Base-by-base conservation (phyloP, 2,888 invertebrate species). In the Synergus gifuensis region DNA sequence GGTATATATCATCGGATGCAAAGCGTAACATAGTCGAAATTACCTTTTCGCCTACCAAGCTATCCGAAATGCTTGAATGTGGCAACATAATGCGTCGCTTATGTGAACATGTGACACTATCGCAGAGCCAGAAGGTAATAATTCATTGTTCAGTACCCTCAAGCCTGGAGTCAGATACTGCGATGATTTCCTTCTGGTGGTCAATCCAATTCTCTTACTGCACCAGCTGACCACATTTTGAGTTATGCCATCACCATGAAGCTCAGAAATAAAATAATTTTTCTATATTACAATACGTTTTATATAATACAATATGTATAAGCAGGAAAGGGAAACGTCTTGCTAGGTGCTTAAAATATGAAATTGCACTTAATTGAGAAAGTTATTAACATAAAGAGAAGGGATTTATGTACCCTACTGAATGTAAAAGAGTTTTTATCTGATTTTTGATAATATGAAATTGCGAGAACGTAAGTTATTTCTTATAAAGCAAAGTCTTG, bases 111-210 rank as follows among this genome's bases (percentile, higher is more conserved):
- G 84, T 81, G 78, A 77, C 83, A 82, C 82, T 84, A 84, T 84
- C 84, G 83, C 81, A 66, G 64, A 81, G 84, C 85, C 86, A 86
- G 87, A 88, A 87, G 88, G 86, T 86, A 89, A 90, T 90, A 90
- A 90, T 85, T 89, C 90, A 90, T 89, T 90, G 90, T 89, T 89
- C 88, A 85, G 82, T 82, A 81, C 79, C 81, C 79, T 83, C 80
- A 78, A 85, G 86, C 85, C 79, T 81, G 83, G 83, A 86, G 87
- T 88, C 88, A 85, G 85, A 85, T 87, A 90, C 88, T 87, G n/a
- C n/a, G 89, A 90, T 90, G 88, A 88, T 87, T 90, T 90, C 90
- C 90, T 89, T 90, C 90, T 90, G 87, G 86, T 79, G 84, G 84
- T 66, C 44, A 66, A 40, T 66, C 44, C 63, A 3, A 36, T 63